Percentiles rank a stretch among this genome's conserved stretches.
Conservation (phyloP, 2,113 vertebrate genomes). For the Pygoscelis adeliae region DNA sequence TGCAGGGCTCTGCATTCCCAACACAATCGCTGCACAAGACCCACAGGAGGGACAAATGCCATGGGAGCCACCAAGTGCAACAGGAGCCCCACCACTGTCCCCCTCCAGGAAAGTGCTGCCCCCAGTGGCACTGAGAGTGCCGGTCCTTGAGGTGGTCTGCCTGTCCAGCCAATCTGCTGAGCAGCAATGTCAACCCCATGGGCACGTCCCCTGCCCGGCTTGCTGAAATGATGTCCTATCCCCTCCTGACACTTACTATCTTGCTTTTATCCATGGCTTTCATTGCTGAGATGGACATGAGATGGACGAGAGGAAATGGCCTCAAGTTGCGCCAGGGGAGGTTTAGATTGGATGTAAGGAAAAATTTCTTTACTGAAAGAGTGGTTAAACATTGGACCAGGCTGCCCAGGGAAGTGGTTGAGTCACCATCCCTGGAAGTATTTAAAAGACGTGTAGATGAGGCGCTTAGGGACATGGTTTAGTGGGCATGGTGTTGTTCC, state of each 20-base stretch:
- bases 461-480: no score
- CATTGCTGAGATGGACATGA: no score
- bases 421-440: no score
- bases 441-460: no score
- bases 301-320: no score
- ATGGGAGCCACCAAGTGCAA: no score
- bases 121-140: neutral
- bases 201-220: accelerated
- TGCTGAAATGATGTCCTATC: neutral
- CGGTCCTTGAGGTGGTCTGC: neutral
- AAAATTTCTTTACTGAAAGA: no score
- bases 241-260: neutral
- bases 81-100: neutral
- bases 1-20: neutral
- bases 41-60: neutral
- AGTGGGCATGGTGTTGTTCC: no score
- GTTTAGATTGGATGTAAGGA: no score
- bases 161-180: neutral
- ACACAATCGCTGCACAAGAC: neutral
- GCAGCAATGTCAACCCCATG: neutral
- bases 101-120: accelerated
- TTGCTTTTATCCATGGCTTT: neutral
- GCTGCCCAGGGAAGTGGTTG: no score
- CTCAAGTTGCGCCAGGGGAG: no score
- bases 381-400: no score